A percentile compares a stretch with the other conserved stretches of the same genome.
These are phyloP conservation scores for Zaprionus ornatus DNA, from an alignment of 1,140 invertebrate genomes.

Conservation along the genomic window DNA sequence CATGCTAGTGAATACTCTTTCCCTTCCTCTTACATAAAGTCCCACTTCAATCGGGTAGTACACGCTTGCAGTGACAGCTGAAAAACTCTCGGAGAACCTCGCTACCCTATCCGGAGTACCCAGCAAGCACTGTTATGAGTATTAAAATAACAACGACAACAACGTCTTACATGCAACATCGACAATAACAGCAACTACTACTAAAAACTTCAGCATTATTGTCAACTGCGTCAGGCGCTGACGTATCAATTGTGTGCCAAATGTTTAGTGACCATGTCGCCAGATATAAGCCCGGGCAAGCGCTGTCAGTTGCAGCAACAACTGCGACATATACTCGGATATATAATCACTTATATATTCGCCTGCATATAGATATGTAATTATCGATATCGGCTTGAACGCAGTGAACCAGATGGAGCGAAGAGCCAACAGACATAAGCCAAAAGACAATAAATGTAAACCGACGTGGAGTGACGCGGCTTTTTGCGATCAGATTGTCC, in stretches of 20 bases:
- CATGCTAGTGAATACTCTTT: too few species aligned
- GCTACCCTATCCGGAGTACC: neutral
- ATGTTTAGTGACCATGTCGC: constrained; percentile 81
- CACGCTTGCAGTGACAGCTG: neutral
- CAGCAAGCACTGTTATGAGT: neutral
- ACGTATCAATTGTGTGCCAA: constrained; percentile 81
- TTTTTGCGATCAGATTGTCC: constrained; percentile 38
- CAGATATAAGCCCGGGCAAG: constrained; percentile 41
- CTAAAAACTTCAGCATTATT: constrained; percentile 68
- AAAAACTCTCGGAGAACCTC: neutral
- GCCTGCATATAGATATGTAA: constrained; percentile 20
- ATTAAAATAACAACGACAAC: constrained; percentile 24
- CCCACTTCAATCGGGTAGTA: too few species aligned
- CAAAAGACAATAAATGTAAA: constrained; percentile 31
- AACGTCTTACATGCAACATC: constrained; percentile 35
- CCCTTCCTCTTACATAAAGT: too few species aligned
- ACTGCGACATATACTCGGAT: neutral
- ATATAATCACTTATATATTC: constrained; percentile 4
- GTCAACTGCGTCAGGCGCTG: constrained; percentile 62
- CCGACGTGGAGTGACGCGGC: constrained; percentile 34
- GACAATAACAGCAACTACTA: constrained; percentile 11
- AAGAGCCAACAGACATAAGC: constrained; percentile 1
- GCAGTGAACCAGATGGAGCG: constrained; percentile 27
- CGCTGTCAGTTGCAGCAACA: constrained; percentile 32
- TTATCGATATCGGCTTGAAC: constrained; percentile 51